Evolutionary conservation across 2,888 invertebrate genomes (phyloP).

Genomic region (Lamproptera curius): DNA sequence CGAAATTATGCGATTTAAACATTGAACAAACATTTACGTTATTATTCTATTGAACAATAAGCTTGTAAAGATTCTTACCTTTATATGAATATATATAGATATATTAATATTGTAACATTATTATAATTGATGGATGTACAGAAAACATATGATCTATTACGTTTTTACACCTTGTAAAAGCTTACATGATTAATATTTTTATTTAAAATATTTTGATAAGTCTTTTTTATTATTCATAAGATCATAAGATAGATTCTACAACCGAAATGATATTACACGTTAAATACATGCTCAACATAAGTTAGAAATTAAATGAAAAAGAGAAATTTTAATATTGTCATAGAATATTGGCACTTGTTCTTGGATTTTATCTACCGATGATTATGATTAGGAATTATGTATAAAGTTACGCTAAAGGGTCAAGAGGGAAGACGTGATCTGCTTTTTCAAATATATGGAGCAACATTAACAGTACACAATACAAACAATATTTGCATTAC

Average conservation of each 20-base stretch:
- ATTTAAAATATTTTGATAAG: conserved; percentile 14
- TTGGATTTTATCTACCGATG: conserved; percentile 16
- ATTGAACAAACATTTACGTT: conserved; percentile 23
- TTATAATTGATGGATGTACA: conserved; percentile 2
- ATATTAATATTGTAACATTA: background rate
- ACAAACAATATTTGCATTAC: background rate
- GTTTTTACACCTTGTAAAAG: conserved; percentile 4
- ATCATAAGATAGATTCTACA: conserved; percentile 4
- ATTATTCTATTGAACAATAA: conserved; percentile 30
- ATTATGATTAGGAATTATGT: conserved; percentile 30
- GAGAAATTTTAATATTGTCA: conserved; percentile 17
- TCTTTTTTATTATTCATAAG: conserved; percentile 13
- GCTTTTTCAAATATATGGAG: conserved; percentile 49
- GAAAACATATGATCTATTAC: background rate
- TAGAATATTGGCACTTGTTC: conserved; percentile 22
- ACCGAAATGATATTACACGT: background rate
- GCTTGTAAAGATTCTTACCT: conserved; percentile 3
- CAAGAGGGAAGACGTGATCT: conserved; percentile 67
- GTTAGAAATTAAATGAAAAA: background rate
- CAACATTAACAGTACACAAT: conserved; percentile 31
- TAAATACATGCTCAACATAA: background rate
- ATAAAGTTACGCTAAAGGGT: conserved; percentile 42
- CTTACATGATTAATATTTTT: conserved; percentile 5
- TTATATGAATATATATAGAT: background rate
- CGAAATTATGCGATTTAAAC: conserved; percentile 20